These are phyloP conservation scores for Saccopteryx bilineata DNA, from an alignment of 2,113 vertebrate species.

Conservation along the genomic window DNA sequence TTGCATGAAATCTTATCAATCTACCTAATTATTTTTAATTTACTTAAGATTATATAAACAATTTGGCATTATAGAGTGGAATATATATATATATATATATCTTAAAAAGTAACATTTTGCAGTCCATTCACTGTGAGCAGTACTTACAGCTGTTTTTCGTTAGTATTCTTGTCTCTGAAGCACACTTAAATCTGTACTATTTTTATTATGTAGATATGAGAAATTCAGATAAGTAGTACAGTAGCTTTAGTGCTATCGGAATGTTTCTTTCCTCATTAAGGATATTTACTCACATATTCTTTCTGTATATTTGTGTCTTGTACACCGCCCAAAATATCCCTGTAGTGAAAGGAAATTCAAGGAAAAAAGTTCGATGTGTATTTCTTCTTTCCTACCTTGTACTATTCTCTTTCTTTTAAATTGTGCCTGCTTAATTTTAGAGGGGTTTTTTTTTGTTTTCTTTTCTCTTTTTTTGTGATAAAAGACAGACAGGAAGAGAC, in stretches of 20 bases:
- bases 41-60: neutral
- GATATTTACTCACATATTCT: neutral
- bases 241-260: neutral
- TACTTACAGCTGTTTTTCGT: neutral
- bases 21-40: slow-evolving; percentile 22
- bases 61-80: neutral
- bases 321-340: neutral
- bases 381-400: slow-evolving; percentile 5
- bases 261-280: neutral
- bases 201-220: slow-evolving; percentile 27
- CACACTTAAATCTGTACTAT: neutral
- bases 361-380: neutral
- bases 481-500: too few relatives aligned
- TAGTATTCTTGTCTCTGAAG: slow-evolving; percentile 30
- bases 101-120: neutral
- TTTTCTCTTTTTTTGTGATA: too few relatives aligned
- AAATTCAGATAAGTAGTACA: neutral
- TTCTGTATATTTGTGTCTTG: neutral
- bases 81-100: too few relatives aligned
- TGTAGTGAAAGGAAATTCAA: neutral
- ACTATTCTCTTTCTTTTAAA: neutral
- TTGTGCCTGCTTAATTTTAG: neutral
- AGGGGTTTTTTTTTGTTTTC: too few relatives aligned
- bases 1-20: neutral
- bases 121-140: neutral